A percentile compares a stretch with the other conserved stretches of the same genome.
These are phyloP conservation scores for Graphium colonna DNA, from an alignment of 2,888 invertebrate genomes.

Conservation along the genomic window DNA sequence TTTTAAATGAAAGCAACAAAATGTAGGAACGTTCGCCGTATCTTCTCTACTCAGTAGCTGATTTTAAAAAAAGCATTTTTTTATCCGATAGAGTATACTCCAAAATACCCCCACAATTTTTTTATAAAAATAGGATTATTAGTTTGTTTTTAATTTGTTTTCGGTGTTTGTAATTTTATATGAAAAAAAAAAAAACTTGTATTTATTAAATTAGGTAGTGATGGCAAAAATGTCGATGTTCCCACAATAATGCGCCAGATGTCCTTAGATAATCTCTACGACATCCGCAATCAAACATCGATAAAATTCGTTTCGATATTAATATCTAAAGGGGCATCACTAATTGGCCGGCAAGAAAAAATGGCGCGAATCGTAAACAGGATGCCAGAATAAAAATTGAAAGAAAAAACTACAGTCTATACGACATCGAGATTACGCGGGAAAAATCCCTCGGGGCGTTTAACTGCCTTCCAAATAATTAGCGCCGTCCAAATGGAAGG, in stretches of 20 bases:
- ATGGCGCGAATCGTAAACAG: conserved; percentile 6
- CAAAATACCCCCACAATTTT: too few relatives aligned
- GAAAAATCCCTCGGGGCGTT: not conserved
- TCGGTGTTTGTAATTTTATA: too few relatives aligned
- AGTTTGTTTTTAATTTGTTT: too few relatives aligned
- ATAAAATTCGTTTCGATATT: not conserved
- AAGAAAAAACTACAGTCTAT: not conserved
- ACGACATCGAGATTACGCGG: conserved; percentile 4
- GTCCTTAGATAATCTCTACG: not conserved
- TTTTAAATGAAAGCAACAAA: too few relatives aligned
- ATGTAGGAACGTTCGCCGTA: too few relatives aligned
- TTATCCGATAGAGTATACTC: too few relatives aligned
- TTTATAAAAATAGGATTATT: too few relatives aligned
- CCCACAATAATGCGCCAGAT: not conserved
- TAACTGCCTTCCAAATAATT: not conserved
- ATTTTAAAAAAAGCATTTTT: too few relatives aligned
- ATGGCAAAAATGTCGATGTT: not conserved
- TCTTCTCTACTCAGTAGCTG: too few relatives aligned
- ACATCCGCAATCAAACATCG: not conserved
- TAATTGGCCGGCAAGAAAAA: not conserved
- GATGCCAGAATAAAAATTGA: conserved; percentile 14
- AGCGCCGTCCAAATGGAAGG: not conserved
- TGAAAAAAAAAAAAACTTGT: too few relatives aligned
- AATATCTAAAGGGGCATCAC: not conserved
- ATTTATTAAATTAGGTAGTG: too few relatives aligned